A percentile compares a stretch with the other conserved stretches of the same genome.
Evolutionary conservation across 2,888 invertebrate genomes (phyloP).

Genomic region (Agrotis segetum): DNA sequence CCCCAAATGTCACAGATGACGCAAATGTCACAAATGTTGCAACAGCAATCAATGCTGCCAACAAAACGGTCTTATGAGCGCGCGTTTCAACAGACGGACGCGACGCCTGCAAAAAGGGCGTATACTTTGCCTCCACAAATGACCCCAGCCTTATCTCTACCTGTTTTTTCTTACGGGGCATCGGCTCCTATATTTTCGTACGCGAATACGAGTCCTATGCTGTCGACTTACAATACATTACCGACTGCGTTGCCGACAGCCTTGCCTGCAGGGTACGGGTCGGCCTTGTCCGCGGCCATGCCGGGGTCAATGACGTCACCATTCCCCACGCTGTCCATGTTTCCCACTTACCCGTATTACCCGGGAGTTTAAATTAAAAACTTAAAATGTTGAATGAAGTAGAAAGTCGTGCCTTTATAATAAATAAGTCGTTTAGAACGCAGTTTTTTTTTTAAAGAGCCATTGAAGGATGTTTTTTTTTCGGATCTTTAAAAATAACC

Average conservation of each 20-base stretch:
- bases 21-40: slow-evolving; percentile 71
- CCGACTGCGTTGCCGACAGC: slow-evolving; percentile 77
- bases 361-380: slow-evolving; percentile 57
- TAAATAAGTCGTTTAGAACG: slow-evolving; percentile 12
- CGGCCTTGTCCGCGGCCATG: slow-evolving; percentile 78
- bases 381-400: slow-evolving; percentile 16
- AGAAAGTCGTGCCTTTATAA: slow-evolving; percentile 20
- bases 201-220: slow-evolving; percentile 81
- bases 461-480: not conserved
- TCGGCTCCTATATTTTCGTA: slow-evolving; percentile 86
- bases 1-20: slow-evolving; percentile 67
- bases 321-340: slow-evolving; percentile 80
- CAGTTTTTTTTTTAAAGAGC: not conserved
- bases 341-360: slow-evolving; percentile 82
- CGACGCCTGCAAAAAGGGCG: slow-evolving; percentile 87
- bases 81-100: slow-evolving; percentile 92
- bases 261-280: slow-evolving; percentile 81
- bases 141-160: slow-evolving; percentile 81
- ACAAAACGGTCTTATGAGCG: slow-evolving; percentile 94
- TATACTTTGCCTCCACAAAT: slow-evolving; percentile 84
- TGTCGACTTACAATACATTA: slow-evolving; percentile 80
- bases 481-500: no score
- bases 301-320: slow-evolving; percentile 77
- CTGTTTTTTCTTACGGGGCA: slow-evolving; percentile 90
- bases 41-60: slow-evolving; percentile 79